These are phyloP conservation scores for Mythimna ferrago DNA, from an alignment of 2,888 invertebrate genomes.

Conservation along the genomic window DNA sequence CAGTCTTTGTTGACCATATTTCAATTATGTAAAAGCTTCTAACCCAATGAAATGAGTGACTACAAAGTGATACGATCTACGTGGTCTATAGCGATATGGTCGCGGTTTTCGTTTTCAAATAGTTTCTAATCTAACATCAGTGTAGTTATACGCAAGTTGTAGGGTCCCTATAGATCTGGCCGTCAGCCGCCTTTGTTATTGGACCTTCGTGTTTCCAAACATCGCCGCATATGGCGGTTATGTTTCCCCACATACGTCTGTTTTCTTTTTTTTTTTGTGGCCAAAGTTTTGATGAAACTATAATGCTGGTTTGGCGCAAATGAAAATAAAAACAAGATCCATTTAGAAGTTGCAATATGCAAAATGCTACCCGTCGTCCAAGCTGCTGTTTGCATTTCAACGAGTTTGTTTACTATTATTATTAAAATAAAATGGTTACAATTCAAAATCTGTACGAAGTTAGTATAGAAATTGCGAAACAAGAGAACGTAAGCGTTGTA, in stretches of 20 bases:
- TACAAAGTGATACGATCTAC: conserved; percentile 64
- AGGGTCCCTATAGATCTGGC: conserved; percentile 34
- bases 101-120: conserved; percentile 64
- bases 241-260: conserved; percentile 51
- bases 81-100: conserved; percentile 45
- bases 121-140: conserved; percentile 61
- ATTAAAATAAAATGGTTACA: conserved; percentile 28
- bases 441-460: conserved; percentile 39
- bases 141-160: conserved; percentile 39
- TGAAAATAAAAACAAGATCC: conserved; percentile 23
- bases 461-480: conserved; percentile 59
- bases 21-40: conserved; percentile 66
- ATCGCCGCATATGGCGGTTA: conserved; percentile 46
- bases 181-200: conserved; percentile 49
- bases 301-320: conserved; percentile 16
- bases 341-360: conserved; percentile 15
- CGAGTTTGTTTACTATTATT: conserved; percentile 22
- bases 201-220: conserved; percentile 53
- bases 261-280: conserved; percentile 45
- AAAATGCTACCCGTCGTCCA: conserved; percentile 8
- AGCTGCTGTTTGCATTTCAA: conserved; percentile 38
- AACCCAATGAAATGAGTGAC: conserved; percentile 62
- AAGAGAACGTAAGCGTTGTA: conserved; percentile 66
- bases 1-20: conserved; percentile 55
- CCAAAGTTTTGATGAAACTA: conserved; percentile 54